Conservation (phyloP, 2,888 invertebrate species). For the Leptopilina drosophilae region DNA sequence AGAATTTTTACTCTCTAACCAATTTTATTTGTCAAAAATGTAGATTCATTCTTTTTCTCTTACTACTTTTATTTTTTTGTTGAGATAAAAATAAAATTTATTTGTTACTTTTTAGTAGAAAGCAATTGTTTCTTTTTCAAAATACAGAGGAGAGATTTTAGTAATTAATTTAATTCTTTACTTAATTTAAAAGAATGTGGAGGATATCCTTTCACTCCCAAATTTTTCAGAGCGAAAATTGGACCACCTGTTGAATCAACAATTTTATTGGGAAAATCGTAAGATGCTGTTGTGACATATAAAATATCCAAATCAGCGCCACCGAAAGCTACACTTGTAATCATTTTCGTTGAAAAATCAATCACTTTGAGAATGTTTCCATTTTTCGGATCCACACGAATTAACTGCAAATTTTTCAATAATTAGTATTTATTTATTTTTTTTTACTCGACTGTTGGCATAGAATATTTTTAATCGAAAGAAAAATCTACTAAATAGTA, state of each 20-base stretch:
- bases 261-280: constrained; percentile 19
- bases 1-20: neutral
- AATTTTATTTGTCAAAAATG: neutral
- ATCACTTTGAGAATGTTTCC: constrained; percentile 80
- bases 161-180: neutral
- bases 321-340: constrained; percentile 85
- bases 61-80: too few relatives aligned
- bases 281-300: constrained; percentile 82
- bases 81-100: too few relatives aligned
- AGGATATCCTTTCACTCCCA: constrained; percentile 70
- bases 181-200: constrained; percentile 57
- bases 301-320: constrained; percentile 82
- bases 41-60: too few relatives aligned
- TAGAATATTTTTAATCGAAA: too few relatives aligned
- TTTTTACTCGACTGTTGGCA: neutral
- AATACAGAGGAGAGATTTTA: too few relatives aligned
- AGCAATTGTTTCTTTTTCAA: too few relatives aligned
- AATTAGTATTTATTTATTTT: neutral
- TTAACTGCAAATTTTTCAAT: constrained; percentile 76
- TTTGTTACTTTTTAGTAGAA: too few relatives aligned
- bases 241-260: constrained; percentile 74
- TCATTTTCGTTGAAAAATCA: constrained; percentile 80
- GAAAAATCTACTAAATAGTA: neutral
- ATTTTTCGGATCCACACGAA: constrained; percentile 80
- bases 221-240: constrained; percentile 75